phyloP scores from a whole-genome alignment of 2,888 invertebrate species.

The Nomada fabriciana region DNA sequence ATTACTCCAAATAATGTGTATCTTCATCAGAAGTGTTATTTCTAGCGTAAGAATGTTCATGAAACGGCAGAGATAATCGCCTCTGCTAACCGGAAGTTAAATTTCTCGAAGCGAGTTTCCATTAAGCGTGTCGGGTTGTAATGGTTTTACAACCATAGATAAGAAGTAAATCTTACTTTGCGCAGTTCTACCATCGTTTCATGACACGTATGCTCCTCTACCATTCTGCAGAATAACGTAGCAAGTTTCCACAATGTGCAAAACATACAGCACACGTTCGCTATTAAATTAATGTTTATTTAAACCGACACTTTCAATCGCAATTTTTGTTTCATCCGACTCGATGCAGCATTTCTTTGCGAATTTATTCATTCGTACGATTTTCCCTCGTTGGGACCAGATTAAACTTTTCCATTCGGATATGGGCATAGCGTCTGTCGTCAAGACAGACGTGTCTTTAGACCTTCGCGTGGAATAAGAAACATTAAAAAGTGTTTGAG shows the following conservation, averaged over 20 bases:
- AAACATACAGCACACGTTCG: background rate
- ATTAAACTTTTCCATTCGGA: slow-evolving; percentile 18
- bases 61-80: slow-evolving; percentile 14
- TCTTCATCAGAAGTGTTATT: slow-evolving; percentile 4
- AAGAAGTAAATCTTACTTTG: slow-evolving; percentile 57
- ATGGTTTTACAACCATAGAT: slow-evolving; percentile 57
- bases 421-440: slow-evolving; percentile 17
- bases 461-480: slow-evolving; percentile 62
- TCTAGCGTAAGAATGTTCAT: slow-evolving; percentile 20
- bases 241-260: background rate
- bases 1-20: background rate
- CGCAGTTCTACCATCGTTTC: slow-evolving; percentile 30
- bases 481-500: slow-evolving; percentile 75
- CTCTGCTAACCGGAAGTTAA: slow-evolving; percentile 41
- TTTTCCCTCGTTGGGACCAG: background rate
- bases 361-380: background rate
- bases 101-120: slow-evolving; percentile 51
- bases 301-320: background rate
- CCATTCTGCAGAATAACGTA: background rate
- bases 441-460: slow-evolving; percentile 47
- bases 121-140: slow-evolving; percentile 51
- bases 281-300: background rate
- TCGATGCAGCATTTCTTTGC: background rate
- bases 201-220: slow-evolving; percentile 23
- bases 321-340: background rate